Percentiles rank a stretch among this genome's conserved stretches.
phyloP scores from a whole-genome alignment of 2,113 vertebrate species.

The Amphiprion ocellaris region DNA sequence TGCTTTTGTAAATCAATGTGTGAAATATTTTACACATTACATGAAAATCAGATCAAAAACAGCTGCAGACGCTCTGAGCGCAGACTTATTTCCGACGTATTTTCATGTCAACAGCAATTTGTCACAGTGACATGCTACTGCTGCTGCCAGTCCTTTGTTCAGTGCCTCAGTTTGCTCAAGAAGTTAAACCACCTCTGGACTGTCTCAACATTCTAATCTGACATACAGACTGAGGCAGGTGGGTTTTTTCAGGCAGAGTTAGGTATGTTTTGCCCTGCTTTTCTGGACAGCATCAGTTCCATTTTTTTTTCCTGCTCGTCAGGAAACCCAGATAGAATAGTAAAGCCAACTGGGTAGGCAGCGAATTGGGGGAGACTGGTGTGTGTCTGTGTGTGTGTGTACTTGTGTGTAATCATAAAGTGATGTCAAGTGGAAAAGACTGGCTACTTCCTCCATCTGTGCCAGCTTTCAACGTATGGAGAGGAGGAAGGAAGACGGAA shows the following conservation, averaged over 20 bases:
- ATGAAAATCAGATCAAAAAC: not conserved
- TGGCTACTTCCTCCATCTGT: conserved; percentile 72
- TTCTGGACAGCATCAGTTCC: conserved; percentile 57
- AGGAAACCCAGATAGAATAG: conserved; percentile 51
- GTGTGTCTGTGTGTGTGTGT: not conserved
- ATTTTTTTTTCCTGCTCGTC: conserved; percentile 16
- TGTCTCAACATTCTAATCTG: conserved; percentile 31
- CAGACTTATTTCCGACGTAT: not conserved
- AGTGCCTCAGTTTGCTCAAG: not conserved
- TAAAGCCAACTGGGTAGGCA: conserved; percentile 28
- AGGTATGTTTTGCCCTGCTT: conserved; percentile 9
- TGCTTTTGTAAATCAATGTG: not conserved
- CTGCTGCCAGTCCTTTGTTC: conserved; percentile 48
- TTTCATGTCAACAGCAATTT: conserved; percentile 47
- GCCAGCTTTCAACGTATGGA: conserved; percentile 63
- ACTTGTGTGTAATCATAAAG: conserved; percentile 26
- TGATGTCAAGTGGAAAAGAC: conserved; percentile 81
- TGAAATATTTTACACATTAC: conserved; percentile 15
- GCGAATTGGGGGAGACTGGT: conserved; percentile 15
- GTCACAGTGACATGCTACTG: conserved; percentile 38
- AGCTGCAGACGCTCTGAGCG: not conserved
- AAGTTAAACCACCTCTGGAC: conserved; percentile 46
- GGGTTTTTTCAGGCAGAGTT: conserved; percentile 39
- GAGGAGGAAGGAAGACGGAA: conserved; percentile 58
- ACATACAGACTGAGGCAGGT: conserved; percentile 49